Conservation (phyloP, 2,888 invertebrate species). For the Tineola bisselliella region DNA sequence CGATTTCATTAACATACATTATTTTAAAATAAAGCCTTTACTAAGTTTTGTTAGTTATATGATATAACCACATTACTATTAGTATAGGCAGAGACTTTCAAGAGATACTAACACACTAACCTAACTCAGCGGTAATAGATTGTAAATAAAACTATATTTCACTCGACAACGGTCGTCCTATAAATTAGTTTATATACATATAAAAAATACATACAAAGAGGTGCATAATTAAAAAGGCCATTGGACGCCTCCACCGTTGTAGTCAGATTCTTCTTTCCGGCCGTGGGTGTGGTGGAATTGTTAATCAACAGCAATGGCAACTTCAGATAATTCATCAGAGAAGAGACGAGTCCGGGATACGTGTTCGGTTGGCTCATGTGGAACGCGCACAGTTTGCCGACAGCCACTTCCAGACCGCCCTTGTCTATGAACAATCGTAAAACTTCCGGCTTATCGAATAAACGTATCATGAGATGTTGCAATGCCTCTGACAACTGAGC, state of each 20-base stretch:
- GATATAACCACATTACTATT: no score
- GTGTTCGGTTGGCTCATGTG: conserved; percentile 77
- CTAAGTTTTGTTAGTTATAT: not conserved
- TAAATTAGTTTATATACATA: no score
- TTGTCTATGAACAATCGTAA: conserved; percentile 79
- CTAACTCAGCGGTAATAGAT: no score
- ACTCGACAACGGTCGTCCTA: no score
- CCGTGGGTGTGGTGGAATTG: conserved; percentile 58
- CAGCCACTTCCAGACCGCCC: conserved; percentile 79
- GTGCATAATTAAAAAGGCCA: conserved; percentile 89
- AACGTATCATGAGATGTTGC: conserved; percentile 82
- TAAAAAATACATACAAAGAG: conserved; percentile 71
- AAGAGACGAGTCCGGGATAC: conserved; percentile 74
- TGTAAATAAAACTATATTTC: no score
- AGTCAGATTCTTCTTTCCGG: conserved; percentile 48
- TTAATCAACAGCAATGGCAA: conserved; percentile 58
- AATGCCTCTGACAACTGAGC: conserved; percentile 82
- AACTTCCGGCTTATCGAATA: conserved; percentile 80
- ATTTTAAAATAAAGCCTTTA: no score
- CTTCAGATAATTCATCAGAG: conserved; percentile 72
- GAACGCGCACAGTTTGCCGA: conserved; percentile 79
- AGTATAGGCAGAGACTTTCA: no score
- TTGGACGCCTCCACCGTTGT: conserved; percentile 73
- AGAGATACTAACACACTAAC: no score
- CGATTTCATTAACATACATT: no score